Percentiles rank a stretch among this genome's conserved stretches.
Conservation (phyloP, 2,113 vertebrate species). For the Blennius ocellaris region DNA sequence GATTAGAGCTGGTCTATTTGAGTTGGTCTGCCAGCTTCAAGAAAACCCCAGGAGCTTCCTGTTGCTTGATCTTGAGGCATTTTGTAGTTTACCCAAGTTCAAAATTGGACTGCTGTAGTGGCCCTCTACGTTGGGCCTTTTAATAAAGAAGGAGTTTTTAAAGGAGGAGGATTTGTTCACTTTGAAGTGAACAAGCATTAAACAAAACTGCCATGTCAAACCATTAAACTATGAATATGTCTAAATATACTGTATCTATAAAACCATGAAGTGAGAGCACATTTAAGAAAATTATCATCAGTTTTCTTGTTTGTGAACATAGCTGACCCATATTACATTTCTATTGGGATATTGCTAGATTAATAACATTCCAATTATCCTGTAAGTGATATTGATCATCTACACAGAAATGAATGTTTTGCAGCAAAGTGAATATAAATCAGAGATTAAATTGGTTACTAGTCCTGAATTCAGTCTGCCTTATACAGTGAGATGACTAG, state of each 20-base stretch:
- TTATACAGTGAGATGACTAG: conserved; percentile 84
- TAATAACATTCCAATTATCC: conserved; percentile 91
- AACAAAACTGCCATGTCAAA: not conserved
- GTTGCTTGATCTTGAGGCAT: conserved; percentile 50
- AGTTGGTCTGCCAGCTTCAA: conserved; percentile 40
- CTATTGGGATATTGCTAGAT: conserved; percentile 91
- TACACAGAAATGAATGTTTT: conserved; percentile 91
- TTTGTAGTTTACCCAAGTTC: conserved; percentile 42
- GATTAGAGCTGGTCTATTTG: conserved; percentile 54
- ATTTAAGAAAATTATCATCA: conserved; percentile 17
- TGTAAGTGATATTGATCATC: conserved; percentile 90
- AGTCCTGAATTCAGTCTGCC: conserved; percentile 25
- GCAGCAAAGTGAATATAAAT: conserved; percentile 88
- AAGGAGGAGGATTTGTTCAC: too few species aligned
- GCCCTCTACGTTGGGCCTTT: too few species aligned
- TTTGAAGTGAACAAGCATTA: not conserved
- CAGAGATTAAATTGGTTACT: conserved; percentile 60
- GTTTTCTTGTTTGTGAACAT: conserved; percentile 18
- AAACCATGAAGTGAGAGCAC: conserved; percentile 3
- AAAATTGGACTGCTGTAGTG: conserved; percentile 3
- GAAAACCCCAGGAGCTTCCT: conserved; percentile 71
- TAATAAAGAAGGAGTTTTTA: not conserved
- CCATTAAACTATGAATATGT: conserved; percentile 18
- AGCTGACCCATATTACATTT: conserved; percentile 78
- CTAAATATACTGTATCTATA: not conserved